Conservation (phyloP, 2,888 invertebrate genomes). For the Gortyna flavago region DNA sequence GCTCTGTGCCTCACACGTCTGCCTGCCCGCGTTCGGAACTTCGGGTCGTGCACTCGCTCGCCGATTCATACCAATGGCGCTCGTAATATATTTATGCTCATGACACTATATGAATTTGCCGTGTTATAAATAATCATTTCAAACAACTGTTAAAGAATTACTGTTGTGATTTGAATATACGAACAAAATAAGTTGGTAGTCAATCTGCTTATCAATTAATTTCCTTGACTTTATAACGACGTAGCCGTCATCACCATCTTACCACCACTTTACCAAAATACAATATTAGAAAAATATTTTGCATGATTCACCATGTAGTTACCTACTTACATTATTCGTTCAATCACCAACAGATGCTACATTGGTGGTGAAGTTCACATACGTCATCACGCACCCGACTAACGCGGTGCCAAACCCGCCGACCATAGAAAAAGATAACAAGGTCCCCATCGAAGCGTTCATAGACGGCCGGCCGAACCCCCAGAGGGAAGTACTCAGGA, state of each 20-base stretch:
- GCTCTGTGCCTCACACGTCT: too few relatives aligned
- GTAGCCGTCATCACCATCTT: conserved; percentile 93
- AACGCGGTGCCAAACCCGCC: conserved; percentile 93
- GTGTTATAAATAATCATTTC: neutral
- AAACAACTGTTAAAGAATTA: neutral
- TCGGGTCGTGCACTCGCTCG: too few relatives aligned
- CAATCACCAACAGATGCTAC: conserved; percentile 87
- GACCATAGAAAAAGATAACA: conserved; percentile 91
- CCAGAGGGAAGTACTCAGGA: conserved; percentile 90
- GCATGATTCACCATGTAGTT: neutral
- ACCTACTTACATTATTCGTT: neutral
- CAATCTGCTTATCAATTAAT: neutral
- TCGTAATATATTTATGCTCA: too few relatives aligned
- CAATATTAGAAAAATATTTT: neutral
- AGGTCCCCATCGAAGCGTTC: conserved; percentile 89
- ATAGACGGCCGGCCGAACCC: conserved; percentile 89
- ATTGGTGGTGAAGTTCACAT: conserved; percentile 92
- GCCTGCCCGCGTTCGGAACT: too few relatives aligned
- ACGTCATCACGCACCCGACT: conserved; percentile 93
- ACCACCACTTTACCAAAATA: conserved; percentile 74
- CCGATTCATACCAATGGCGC: too few relatives aligned
- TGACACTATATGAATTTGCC: too few relatives aligned
- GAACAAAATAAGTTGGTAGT: neutral
- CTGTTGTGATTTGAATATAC: neutral
- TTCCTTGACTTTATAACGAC: conserved; percentile 85